Base-by-base conservation (phyloP, 2,888 invertebrate genomes). In the Drosophila kambysellisi region DNA sequence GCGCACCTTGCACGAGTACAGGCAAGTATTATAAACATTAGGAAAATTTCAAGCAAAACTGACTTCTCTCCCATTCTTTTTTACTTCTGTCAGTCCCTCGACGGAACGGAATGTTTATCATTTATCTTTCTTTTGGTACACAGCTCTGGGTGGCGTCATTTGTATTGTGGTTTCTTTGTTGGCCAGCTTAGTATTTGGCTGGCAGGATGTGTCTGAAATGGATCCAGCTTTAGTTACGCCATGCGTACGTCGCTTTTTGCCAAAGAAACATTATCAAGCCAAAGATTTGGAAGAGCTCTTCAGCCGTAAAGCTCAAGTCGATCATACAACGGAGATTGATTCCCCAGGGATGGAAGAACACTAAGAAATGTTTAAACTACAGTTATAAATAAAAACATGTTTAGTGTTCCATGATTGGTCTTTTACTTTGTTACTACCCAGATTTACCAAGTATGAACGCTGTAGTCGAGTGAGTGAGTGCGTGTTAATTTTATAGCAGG, bases 111-210 rank as follows among this genome's bases (percentile, higher is more conserved):
- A 91, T 66, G 76, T 92, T 8, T 92, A 96, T 85, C 95, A 96
- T 61, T 93, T 96, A 57, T 96, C 96, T 11, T 96, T 96, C 86
- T 91, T 96, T 57, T 96, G 96, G 96, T 96, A 96, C 79, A 95
- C 96, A 0, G 93, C 95, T 0, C 93, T 96, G 41, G 97, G 96
- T 5, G 94, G 95, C 29, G 76, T 94, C 0, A 94, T 96, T 2
- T 95, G 96, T 0, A 93, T 95, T 58, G 87, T 94, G 5, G 93
- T 96, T 1, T 95, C 95, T 0, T 93, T 95, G 33, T 35, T 95
- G 0, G 94, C 95, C 0, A 95, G 95, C 74, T 91, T 95, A 0
- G 86, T 94, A 35, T 94, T 94, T 32, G 94, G 94, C 25, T 94
- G 94, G 1, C 93, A 94, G 66, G 93, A 95, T 72, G 93, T 94